Base-by-base conservation (phyloP, 2,797 vertebrate species). In the Anas bernieri region DNA sequence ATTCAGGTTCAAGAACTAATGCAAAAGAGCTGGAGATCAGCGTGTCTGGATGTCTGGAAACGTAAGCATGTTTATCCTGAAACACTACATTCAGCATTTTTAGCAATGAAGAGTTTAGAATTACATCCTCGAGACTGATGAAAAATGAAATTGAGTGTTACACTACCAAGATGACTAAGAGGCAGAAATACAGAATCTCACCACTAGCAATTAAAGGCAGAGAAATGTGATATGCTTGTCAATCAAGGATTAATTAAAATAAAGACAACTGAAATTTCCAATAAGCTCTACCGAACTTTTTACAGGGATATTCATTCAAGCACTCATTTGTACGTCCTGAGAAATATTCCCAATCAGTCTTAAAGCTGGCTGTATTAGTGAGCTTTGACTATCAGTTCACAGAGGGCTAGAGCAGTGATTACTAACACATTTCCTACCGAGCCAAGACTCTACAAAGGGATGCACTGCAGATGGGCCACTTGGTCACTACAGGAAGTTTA, bases 41-140 rank as follows among this genome's bases (percentile, higher is more conserved):
- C 82, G 62, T 4, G 66, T 85, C 88, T 59, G 69, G 68, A 91
- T 81, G 82, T 73, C 70, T 92, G 84, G 88, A 85, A 93, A 62
- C 0, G 1, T 52, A 90, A 92, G 92, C 79, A 90, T 6, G 64
- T 89, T 87, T 86, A 86, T 90, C 79, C 77, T 76, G 75, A 61
- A 94, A 83, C 45, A 39, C 78, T 88, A 23, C 0, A 63, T 79
- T 92, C 93, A 37, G 83, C 74, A 95, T 56, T 94, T 94, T 70
- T 86, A 45, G 22, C 85, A 90, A 94, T 66, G 61, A 90, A 92
- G 93, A 95, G 72, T 88, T 94, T 82, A 66, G 92, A 96, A 86
- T 94, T 92, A 96, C 86, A 96, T 94, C 80, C 81, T 88, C 91
- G 85, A 96, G 92, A 90, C 76, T 83, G 88, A 94, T 97, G 72